Evolutionary conservation across 2,888 invertebrate species (phyloP).

Genomic region (Belgica antarctica): DNA sequence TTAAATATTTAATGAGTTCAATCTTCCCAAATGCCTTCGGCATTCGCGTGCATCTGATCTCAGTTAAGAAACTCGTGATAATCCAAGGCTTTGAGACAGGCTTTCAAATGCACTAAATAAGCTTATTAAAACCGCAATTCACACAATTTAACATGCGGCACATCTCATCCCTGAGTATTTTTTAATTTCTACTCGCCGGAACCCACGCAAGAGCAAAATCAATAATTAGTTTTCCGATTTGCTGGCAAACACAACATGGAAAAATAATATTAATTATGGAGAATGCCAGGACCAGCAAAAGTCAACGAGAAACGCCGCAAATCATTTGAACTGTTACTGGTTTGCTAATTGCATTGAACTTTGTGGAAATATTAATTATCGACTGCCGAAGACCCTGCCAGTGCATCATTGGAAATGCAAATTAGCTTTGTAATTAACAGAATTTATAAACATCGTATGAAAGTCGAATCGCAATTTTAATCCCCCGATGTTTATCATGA

Average conservation of each 20-base stretch:
- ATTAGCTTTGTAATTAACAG: conserved; percentile 29
- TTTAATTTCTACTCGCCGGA: neutral
- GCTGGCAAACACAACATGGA: neutral
- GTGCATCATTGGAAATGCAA: conserved; percentile 29
- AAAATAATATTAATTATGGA: conserved; percentile 30
- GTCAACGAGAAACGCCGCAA: no score
- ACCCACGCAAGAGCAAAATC: neutral
- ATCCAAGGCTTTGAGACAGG: no score
- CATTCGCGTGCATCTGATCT: no score
- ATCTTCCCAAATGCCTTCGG: no score
- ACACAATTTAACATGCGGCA: neutral
- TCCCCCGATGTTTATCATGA: neutral
- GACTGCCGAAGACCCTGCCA: no score
- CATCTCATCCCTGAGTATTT: neutral
- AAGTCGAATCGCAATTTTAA: neutral
- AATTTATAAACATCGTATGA: neutral
- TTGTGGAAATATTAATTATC: no score
- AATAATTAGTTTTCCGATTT: conserved; percentile 30
- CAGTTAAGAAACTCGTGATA: no score
- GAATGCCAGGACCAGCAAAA: no score
- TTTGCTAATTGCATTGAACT: no score
- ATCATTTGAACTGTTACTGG: no score
- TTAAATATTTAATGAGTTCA: conserved; percentile 12
- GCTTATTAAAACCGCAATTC: conserved; percentile 18
- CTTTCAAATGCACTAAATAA: neutral